phyloP scores from a whole-genome alignment of 2,113 vertebrate species.

The Sclerurus mexicanus region DNA sequence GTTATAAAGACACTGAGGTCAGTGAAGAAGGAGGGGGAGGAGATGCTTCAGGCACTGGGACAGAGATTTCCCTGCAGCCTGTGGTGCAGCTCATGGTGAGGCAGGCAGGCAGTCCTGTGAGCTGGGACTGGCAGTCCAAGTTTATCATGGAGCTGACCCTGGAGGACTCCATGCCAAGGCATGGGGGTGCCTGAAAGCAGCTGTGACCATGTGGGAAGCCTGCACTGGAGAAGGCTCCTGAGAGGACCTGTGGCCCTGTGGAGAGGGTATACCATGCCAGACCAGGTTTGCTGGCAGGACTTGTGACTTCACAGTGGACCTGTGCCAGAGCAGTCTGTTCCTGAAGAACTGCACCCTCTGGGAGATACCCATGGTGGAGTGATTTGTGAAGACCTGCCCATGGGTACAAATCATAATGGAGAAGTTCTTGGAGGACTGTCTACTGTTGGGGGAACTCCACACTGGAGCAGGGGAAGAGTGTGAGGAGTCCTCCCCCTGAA shows the following conservation, averaged over 20 bases:
- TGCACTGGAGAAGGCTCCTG: background rate
- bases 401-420: background rate
- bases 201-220: background rate
- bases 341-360: background rate
- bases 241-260: background rate
- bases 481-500: background rate
- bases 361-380: background rate
- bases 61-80: background rate
- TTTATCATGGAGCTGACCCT: background rate
- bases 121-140: too few relatives aligned
- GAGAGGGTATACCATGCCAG: background rate
- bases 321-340: background rate
- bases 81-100: background rate
- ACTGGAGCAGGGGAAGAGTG: background rate
- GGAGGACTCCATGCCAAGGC: background rate
- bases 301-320: background rate
- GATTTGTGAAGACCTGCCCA: background rate
- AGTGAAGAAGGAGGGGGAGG: background rate
- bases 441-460: background rate
- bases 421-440: background rate
- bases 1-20: background rate
- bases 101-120: background rate
- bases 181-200: background rate
- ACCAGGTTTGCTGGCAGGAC: background rate
- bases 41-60: fast-evolving